Conservation (phyloP, 2,113 vertebrate genomes). For the Boleophthalmus pectinirostris region DNA sequence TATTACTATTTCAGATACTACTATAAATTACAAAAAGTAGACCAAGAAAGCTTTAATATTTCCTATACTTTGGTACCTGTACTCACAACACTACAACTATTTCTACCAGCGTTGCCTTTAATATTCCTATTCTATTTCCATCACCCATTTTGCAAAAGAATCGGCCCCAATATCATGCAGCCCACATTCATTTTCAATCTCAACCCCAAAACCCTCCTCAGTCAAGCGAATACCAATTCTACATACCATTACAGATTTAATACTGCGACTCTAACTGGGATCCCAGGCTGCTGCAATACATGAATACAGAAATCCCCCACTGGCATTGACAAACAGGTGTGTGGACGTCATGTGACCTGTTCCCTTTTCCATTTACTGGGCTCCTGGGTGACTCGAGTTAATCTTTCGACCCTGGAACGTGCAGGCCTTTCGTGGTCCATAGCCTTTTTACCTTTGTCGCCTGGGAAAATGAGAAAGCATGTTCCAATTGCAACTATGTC, state of each 20-base stretch:
- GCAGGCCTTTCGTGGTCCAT: slow-evolving; percentile 12
- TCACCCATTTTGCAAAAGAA: slow-evolving; percentile 19
- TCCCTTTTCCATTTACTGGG: slow-evolving; percentile 35
- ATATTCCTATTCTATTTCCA: neutral
- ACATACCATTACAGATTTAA: slow-evolving; percentile 67
- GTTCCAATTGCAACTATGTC: slow-evolving; percentile 1
- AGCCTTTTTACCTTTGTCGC: slow-evolving; percentile 18
- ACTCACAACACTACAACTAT: neutral
- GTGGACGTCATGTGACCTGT: slow-evolving; percentile 29
- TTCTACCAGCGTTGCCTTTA: neutral
- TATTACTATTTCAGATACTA: neutral
- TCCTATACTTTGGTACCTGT: neutral
- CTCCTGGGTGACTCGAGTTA: slow-evolving; percentile 28
- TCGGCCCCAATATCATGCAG: slow-evolving; percentile 66
- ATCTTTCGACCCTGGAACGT: slow-evolving; percentile 31
- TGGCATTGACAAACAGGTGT: slow-evolving; percentile 50
- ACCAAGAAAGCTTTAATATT: too few relatives aligned
- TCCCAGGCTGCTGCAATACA: slow-evolving; percentile 37
- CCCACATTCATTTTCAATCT: slow-evolving; percentile 76
- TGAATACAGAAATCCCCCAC: slow-evolving; percentile 51
- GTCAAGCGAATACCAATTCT: slow-evolving; percentile 64
- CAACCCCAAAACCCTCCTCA: slow-evolving; percentile 58
- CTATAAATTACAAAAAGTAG: neutral
- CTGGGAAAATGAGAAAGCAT: slow-evolving; percentile 22
- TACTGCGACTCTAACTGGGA: slow-evolving; percentile 61